phyloP scores from a whole-genome alignment of 2,797 vertebrate genomes.

The Pantherophis vulpinus region DNA sequence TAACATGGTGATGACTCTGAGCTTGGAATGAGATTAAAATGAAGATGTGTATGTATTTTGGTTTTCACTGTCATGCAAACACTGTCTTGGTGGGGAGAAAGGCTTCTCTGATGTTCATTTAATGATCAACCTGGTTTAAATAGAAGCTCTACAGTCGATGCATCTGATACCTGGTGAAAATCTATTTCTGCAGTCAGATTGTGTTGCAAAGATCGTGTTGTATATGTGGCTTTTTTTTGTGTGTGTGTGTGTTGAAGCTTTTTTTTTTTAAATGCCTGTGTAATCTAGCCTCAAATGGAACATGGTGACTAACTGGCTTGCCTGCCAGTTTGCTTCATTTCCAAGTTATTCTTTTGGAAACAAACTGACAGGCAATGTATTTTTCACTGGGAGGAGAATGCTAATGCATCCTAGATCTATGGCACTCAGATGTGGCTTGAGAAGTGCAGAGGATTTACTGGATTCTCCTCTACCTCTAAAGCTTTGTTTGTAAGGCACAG shows the following conservation, averaged over 20 bases:
- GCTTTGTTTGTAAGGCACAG: conserved; percentile 21
- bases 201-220: neutral
- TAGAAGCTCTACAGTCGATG: neutral
- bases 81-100: neutral
- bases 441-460: conserved; percentile 31
- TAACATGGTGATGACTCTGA: neutral
- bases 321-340: conserved; percentile 21
- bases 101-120: neutral
- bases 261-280: conserved; percentile 10
- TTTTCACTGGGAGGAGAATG: conserved; percentile 37
- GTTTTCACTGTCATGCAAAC: neutral
- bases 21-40: neutral
- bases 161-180: neutral
- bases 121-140: neutral
- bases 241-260: neutral
- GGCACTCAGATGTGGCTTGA: conserved; percentile 25
- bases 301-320: conserved; percentile 23
- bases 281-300: conserved; percentile 30
- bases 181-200: neutral
- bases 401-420: conserved; percentile 30
- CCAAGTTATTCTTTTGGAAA: conserved; percentile 19
- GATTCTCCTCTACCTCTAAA: conserved; percentile 28
- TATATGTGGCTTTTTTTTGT: neutral
- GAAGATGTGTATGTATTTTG: neutral
- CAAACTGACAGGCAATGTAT: conserved; percentile 36